Conservation (phyloP, 64 coral and sea anemone genomes). For the Pachyseris speciosa region DNA sequence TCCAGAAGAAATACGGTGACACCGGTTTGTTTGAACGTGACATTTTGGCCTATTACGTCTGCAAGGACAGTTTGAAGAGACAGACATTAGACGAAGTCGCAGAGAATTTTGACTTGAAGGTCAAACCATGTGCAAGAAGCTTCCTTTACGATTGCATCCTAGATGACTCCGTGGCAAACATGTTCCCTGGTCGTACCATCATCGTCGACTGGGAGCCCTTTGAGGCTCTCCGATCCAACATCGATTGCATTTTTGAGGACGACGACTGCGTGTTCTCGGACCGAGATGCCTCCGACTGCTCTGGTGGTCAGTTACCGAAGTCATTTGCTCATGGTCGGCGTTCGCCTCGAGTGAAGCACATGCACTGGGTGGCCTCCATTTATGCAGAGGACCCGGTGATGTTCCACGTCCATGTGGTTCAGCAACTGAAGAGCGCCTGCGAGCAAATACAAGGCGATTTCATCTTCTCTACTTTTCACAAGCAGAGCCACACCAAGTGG, state of each 20-base stretch:
- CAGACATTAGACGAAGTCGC: neutral
- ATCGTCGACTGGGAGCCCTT: conserved; percentile 95
- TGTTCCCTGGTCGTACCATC: conserved; percentile 80
- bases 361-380: conserved; percentile 88
- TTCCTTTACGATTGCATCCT: conserved; percentile 66
- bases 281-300: conserved; percentile 67
- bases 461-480: conserved; percentile 90
- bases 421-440: conserved; percentile 74
- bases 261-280: conserved; percentile 77
- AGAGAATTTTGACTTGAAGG: conserved; percentile 13
- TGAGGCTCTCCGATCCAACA: conserved; percentile 73
- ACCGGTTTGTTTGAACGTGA: conserved; percentile 76
- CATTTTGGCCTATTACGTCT: conserved; percentile 80
- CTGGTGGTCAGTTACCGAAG: conserved; percentile 58
- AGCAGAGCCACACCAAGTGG: conserved; percentile 44
- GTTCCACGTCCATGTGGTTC: conserved; percentile 78
- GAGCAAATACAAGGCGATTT: conserved; percentile 49
- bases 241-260: conserved; percentile 73
- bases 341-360: conserved; percentile 67
- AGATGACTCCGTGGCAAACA: conserved; percentile 66
- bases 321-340: conserved; percentile 88
- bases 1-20: conserved; percentile 94
- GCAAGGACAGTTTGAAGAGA: conserved; percentile 47
- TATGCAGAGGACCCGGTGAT: conserved; percentile 90
- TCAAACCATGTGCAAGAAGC: conserved; percentile 70